Conservation (phyloP, 1,140 invertebrate genomes). For the Coelopa frigida region DNA sequence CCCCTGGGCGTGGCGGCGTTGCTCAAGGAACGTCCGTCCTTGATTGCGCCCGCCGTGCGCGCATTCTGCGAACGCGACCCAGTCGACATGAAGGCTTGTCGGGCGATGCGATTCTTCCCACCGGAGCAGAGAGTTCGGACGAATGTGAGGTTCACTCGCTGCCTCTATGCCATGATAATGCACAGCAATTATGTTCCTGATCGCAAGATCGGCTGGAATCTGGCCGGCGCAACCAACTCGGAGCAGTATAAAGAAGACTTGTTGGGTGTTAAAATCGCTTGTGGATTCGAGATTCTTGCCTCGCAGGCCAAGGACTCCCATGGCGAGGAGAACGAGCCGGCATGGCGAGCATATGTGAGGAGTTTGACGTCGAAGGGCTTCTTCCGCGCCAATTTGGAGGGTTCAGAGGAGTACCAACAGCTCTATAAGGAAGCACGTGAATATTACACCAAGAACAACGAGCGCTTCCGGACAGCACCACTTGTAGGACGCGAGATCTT, state of each 20-base stretch:
- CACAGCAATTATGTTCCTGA: conserved; percentile 78
- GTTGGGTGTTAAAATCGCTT: conserved; percentile 80
- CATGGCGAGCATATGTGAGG: conserved; percentile 65
- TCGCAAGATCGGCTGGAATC: conserved; percentile 64
- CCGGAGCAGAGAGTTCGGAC: conserved; percentile 67
- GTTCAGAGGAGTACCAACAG: conserved; percentile 68
- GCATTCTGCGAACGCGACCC: conserved; percentile 82
- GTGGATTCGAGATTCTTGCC: conserved; percentile 84
- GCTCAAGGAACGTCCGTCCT: conserved; percentile 64
- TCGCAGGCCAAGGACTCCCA: conserved; percentile 57
- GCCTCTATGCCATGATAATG: conserved; percentile 83
- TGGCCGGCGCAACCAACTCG: conserved; percentile 55
- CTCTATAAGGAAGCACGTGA: conserved; percentile 66
- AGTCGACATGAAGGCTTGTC: conserved; percentile 63
- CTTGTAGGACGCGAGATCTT: conserved; percentile 55
- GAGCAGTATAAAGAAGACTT: conserved; percentile 64
- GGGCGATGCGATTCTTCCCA: conserved; percentile 72
- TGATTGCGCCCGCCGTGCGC: conserved; percentile 72
- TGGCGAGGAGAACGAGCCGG: conserved; percentile 50
- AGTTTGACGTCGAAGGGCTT: conserved; percentile 70
- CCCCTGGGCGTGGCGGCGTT: conserved; percentile 75
- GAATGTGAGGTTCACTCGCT: conserved; percentile 78
- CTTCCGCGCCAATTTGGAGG: conserved; percentile 74
- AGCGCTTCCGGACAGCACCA: conserved; percentile 51
- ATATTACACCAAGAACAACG: conserved; percentile 59